A percentile compares a stretch with the other conserved stretches of the same genome.
These are phyloP conservation scores for Eurystomus glaucurus DNA, from an alignment of 2,797 vertebrate species.

Conservation along the genomic window DNA sequence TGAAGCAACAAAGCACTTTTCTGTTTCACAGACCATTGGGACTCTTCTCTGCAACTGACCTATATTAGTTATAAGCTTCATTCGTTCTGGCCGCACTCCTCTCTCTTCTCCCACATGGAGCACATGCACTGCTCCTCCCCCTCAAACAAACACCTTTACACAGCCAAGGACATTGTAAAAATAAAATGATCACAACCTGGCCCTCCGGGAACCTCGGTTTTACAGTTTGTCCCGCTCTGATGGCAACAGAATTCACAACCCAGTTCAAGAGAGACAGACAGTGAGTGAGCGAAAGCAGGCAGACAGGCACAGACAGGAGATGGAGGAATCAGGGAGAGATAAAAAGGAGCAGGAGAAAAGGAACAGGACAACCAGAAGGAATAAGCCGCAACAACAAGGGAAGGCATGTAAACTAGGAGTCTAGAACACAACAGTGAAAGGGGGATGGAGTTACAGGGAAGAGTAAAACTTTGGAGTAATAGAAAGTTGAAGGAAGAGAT, in stretches of 20 bases:
- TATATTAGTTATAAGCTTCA: conserved; percentile 78
- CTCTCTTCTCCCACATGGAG: conserved; percentile 66
- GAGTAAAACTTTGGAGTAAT: neutral
- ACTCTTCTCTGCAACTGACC: conserved; percentile 73
- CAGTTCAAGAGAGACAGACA: conserved; percentile 70
- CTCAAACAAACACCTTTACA: conserved; percentile 76
- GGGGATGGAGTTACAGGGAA: neutral
- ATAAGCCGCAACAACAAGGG: neutral
- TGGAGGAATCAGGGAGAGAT: neutral
- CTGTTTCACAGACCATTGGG: conserved; percentile 57
- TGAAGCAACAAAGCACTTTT: conserved; percentile 46
- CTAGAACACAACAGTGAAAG: neutral
- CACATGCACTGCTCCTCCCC: conserved; percentile 67
- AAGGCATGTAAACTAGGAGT: neutral
- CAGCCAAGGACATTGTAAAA: conserved; percentile 86
- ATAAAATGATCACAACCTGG: conserved; percentile 82
- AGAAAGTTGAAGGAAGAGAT: neutral
- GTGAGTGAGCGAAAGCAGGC: conserved; percentile 76
- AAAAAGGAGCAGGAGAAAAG: neutral
- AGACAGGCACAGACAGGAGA: conserved; percentile 44
- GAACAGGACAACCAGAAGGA: neutral
- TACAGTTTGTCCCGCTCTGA: conserved; percentile 68
- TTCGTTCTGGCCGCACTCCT: conserved; percentile 63
- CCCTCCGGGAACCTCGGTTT: conserved; percentile 78
- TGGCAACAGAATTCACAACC: conserved; percentile 70